phyloP scores from a whole-genome alignment of 2,888 invertebrate genomes.

The Athetis lepigone region DNA sequence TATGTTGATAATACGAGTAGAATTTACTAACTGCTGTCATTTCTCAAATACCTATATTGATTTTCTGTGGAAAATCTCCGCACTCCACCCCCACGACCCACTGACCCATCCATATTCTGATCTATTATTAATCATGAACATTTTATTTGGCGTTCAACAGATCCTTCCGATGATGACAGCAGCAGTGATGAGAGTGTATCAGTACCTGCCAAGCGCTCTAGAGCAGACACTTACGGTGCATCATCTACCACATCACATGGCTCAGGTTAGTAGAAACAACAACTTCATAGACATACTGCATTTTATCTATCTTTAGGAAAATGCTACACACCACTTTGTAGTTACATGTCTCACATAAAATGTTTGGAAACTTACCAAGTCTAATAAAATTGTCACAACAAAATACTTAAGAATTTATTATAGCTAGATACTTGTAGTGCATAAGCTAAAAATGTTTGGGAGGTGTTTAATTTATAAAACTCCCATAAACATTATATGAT shows the following conservation, averaged over 20 bases:
- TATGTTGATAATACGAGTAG: background rate
- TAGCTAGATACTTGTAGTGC: no score
- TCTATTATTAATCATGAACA: background rate
- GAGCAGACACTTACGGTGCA: conserved; percentile 82
- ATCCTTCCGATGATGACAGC: conserved; percentile 82
- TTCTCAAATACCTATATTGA: background rate
- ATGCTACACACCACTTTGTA: background rate
- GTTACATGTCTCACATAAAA: background rate
- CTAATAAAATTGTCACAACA: background rate
- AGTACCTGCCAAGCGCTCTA: conserved; percentile 77
- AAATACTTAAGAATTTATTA: background rate
- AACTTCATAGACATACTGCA: no score
- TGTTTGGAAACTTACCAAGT: no score
- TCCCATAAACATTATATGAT: no score
- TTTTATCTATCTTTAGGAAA: no score
- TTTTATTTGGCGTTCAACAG: conserved; percentile 52
- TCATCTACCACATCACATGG: conserved; percentile 87
- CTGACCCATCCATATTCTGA: no score
- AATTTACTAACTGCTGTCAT: background rate
- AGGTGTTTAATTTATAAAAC: no score
- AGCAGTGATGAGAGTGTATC: conserved; percentile 80
- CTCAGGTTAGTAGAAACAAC: conserved; percentile 73
- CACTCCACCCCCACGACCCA: no score
- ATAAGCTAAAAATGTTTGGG: no score
- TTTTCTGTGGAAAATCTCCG: background rate